phyloP scores from a whole-genome alignment of 2,797 vertebrate species.

The Iguana delicatissima region DNA sequence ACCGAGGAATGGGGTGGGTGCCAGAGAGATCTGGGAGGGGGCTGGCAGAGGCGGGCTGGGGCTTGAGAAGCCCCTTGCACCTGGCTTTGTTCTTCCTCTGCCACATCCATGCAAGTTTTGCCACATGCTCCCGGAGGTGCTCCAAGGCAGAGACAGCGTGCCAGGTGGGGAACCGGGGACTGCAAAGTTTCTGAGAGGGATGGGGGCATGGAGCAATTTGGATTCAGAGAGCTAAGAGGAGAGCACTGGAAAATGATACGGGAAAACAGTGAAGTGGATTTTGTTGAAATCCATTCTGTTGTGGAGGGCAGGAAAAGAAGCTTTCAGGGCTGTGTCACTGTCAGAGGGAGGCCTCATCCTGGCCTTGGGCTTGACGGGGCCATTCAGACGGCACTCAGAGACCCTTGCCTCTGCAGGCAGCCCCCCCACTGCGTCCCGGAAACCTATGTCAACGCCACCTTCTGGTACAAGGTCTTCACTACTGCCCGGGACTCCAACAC shows the following conservation, averaged over 20 bases:
- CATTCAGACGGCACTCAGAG: too few species aligned
- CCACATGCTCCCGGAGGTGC: neutral
- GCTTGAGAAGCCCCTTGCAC: neutral
- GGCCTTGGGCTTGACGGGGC: too few species aligned
- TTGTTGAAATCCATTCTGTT: neutral
- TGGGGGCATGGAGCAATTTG: too few species aligned
- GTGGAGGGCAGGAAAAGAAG: neutral
- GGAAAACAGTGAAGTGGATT: neutral
- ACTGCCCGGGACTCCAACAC: conserved; percentile 94
- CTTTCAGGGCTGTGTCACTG: neutral
- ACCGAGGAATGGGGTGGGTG: neutral
- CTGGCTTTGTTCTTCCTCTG: neutral
- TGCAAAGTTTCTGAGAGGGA: neutral
- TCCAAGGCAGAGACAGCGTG: neutral
- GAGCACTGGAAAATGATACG: neutral
- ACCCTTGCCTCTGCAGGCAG: conserved; percentile 83
- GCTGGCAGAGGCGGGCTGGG: too few species aligned
- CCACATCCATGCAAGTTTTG: neutral
- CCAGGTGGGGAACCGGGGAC: too few species aligned
- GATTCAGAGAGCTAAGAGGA: neutral
- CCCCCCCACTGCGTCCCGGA: conserved; percentile 95
- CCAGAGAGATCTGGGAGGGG: neutral
- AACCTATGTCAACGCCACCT: conserved; percentile 94
- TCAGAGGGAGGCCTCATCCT: too few species aligned
- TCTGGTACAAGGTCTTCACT: conserved; percentile 98